Evolutionary conservation across 64 coral and sea anemone genomes (phyloP).

Genomic region (Anthopleura sola): DNA sequence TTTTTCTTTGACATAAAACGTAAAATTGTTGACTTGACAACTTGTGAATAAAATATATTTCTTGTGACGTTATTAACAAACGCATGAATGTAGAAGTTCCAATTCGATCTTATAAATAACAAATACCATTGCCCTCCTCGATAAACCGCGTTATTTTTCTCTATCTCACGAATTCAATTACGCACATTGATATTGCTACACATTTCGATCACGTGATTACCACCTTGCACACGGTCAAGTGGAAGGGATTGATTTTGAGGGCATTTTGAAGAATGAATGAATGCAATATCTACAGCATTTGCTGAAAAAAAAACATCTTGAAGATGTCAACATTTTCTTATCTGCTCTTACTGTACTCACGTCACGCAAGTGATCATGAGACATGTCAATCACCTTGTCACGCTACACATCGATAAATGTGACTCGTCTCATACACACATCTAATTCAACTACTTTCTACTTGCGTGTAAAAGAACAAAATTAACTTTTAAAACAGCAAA

Average conservation of each 20-base stretch:
- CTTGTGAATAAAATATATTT: conserved; percentile 10
- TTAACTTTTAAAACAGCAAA: neutral
- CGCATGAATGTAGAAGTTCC: conserved; percentile 9
- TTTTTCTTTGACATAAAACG: conserved; percentile 6
- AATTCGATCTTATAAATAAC: conserved; percentile 10
- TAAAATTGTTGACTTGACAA: neutral
- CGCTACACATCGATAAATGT: neutral
- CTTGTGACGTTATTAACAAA: conserved; percentile 11
- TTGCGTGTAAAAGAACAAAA: neutral
- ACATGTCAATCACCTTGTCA: neutral
- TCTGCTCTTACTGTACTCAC: neutral
- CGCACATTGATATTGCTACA: no score
- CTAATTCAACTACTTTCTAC: neutral
- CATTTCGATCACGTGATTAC: neutral
- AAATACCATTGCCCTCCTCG: neutral
- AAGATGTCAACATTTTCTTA: neutral
- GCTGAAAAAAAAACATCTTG: neutral
- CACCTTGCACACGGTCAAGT: neutral
- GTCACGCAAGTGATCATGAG: neutral
- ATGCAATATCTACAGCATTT: conserved; percentile 7
- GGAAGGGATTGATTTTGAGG: neutral
- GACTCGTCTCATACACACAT: neutral
- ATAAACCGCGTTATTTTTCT: neutral
- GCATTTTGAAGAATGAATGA: conserved; percentile 1
- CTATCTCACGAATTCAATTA: neutral